Base-by-base conservation (phyloP, 2,113 vertebrate species). In the Pantherophis guttatus region DNA sequence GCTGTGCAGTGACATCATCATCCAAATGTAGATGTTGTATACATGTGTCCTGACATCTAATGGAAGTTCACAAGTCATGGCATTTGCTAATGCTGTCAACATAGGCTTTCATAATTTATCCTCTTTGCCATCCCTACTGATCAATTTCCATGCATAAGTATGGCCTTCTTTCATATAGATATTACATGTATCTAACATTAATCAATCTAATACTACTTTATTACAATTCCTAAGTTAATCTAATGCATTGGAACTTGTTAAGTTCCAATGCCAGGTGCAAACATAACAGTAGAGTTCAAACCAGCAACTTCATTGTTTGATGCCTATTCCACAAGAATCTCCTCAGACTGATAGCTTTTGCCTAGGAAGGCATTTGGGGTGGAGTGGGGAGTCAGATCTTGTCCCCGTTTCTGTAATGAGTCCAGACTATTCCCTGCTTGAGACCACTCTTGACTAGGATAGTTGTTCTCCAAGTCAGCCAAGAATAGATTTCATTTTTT, bases 131-230 rank as follows among this genome's bases (percentile, higher is more conserved):
- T 39, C 33, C 33, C 2, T 33, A 81, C 70, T 81, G 33, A 75
- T 33, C 2, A 5, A 75, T 75, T 75, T 6, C 13, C 65, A 75
- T 17, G n/a, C n/a, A 15, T 33, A 6, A 75, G 1, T 39, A 33
- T 17, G n/a, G 6, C 33, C n/a, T 81, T 39, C 70, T 81, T 81
- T 81, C 70, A 39, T 21, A 21, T 44, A 3, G 7, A 19, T 8
- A 7, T 81, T 81, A 44, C 33, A 44, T 81, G 33, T 44, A n/a
- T 90, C 75, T 93, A 58, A 70, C 86, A 53, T 12, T 24, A 94
- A 65, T 65, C 44, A 93, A 85, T 93, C 26, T 59, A 29, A 90
- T 93, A 50, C 39, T 86, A 54, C 21, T 92, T 93, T 93, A 65
- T 24, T 93, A 87, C 53, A 92, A 15, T 89, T 93, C 70, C 87